Percentiles rank a stretch among this genome's conserved stretches.
phyloP scores from a whole-genome alignment of 2,797 vertebrate genomes.

The Aphelocoma californica region DNA sequence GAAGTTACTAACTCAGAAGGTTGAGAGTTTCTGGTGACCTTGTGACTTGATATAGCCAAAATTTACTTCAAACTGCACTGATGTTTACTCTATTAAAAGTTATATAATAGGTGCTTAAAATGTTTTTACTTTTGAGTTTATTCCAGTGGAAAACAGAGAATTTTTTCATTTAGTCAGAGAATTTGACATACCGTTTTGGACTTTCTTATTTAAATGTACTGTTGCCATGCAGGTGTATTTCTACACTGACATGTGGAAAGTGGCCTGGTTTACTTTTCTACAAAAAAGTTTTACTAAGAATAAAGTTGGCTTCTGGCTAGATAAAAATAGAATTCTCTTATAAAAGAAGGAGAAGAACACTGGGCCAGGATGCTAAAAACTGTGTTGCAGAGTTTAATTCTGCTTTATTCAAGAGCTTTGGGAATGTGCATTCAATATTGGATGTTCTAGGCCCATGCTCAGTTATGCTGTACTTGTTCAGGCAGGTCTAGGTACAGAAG shows the following conservation, averaged over 20 bases:
- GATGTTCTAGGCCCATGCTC: neutral
- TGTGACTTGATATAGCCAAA: neutral
- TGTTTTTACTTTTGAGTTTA: neutral
- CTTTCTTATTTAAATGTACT: neutral
- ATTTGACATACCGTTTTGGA: neutral
- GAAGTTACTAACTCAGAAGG: neutral
- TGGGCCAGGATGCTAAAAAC: neutral
- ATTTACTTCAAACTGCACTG: neutral
- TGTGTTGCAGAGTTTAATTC: neutral
- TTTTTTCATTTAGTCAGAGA: neutral
- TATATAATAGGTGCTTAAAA: neutral
- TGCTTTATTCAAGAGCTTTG: neutral
- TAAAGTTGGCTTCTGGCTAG: neutral
- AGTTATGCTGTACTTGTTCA: neutral
- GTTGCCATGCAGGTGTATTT: neutral
- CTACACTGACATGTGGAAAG: neutral
- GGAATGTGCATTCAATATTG: neutral
- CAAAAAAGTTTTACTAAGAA: neutral
- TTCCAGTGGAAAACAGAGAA: neutral
- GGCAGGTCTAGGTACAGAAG: neutral
- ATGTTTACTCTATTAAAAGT: neutral
- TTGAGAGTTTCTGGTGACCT: neutral
- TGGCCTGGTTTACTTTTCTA: slow-evolving; percentile 21
- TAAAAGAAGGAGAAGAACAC: neutral
- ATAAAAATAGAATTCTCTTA: neutral